Conservation (phyloP, 2,888 invertebrate genomes). For the Agrilus biguttatus region DNA sequence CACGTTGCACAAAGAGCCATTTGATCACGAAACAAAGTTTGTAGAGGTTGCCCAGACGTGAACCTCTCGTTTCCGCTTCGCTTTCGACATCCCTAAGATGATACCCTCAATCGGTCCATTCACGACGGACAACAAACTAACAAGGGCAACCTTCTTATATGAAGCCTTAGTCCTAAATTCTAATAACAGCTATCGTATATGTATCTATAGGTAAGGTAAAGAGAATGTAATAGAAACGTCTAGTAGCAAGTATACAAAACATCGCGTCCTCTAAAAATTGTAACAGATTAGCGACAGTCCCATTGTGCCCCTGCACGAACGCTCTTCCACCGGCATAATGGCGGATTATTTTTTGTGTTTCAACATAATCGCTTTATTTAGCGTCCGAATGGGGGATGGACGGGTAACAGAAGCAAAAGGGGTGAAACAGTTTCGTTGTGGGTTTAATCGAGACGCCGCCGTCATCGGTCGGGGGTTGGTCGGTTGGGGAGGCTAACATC, state of each 20-base stretch:
- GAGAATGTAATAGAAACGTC: too few species aligned
- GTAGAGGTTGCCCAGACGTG: conserved; percentile 5
- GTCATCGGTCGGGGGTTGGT: too few species aligned
- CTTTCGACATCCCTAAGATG: conserved; percentile 7
- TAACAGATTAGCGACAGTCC: conserved; percentile 6
- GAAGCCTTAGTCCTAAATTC: too few species aligned
- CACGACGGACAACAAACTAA: neutral
- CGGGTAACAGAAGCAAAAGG: too few species aligned
- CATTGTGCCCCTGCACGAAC: conserved; percentile 6
- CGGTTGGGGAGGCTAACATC: too few species aligned
- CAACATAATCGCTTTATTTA: conserved; percentile 9
- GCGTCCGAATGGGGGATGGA: too few species aligned
- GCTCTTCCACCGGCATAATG: conserved; percentile 3
- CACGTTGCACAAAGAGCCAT: conserved; percentile 14
- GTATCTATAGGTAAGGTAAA: too few species aligned
- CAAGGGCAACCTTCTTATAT: too few species aligned
- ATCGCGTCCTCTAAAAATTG: conserved; percentile 2
- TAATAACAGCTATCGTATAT: too few species aligned
- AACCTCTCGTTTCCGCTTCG: conserved; percentile 10
- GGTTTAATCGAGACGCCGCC: too few species aligned
- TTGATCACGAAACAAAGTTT: conserved; percentile 12
- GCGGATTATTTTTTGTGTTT: conserved; percentile 9
- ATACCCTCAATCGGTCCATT: conserved; percentile 7
- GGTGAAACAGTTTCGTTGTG: too few species aligned
- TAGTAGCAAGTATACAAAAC: too few species aligned